Percentiles rank a stretch among this genome's conserved stretches.
These are phyloP conservation scores for Pachycephus smyrnensis DNA, from an alignment of 2,888 invertebrate genomes.

Conservation along the genomic window DNA sequence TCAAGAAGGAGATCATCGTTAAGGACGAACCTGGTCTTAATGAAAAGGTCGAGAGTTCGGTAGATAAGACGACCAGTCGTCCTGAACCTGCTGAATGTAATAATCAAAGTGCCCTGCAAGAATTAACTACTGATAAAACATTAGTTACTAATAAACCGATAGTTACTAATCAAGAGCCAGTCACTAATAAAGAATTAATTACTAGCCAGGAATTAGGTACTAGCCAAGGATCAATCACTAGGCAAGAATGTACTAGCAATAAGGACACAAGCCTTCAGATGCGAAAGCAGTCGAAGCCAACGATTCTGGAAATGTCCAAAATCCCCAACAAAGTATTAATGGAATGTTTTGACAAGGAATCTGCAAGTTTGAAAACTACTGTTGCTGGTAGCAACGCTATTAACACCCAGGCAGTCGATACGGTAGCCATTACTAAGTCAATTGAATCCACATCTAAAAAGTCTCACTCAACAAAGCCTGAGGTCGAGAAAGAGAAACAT, in stretches of 20 bases:
- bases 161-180: background rate
- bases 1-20: conserved; percentile 44
- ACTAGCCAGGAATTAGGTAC: background rate
- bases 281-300: background rate
- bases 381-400: background rate
- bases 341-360: background rate
- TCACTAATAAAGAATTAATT: background rate
- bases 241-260: background rate
- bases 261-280: background rate
- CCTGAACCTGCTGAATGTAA: background rate
- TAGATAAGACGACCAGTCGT: background rate
- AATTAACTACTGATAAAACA: background rate
- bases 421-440: background rate
- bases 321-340: background rate
- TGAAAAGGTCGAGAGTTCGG: conserved; percentile 4
- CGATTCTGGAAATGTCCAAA: background rate
- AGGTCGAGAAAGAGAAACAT: background rate
- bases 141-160: background rate
- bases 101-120: background rate
- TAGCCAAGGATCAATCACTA: background rate
- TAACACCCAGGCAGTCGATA: background rate
- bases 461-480: background rate
- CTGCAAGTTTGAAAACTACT: background rate
- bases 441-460: background rate
- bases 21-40: conserved; percentile 31